Base-by-base conservation (phyloP, 53 echinoderm and acorn worm species). In the Astropecten irregularis region DNA sequence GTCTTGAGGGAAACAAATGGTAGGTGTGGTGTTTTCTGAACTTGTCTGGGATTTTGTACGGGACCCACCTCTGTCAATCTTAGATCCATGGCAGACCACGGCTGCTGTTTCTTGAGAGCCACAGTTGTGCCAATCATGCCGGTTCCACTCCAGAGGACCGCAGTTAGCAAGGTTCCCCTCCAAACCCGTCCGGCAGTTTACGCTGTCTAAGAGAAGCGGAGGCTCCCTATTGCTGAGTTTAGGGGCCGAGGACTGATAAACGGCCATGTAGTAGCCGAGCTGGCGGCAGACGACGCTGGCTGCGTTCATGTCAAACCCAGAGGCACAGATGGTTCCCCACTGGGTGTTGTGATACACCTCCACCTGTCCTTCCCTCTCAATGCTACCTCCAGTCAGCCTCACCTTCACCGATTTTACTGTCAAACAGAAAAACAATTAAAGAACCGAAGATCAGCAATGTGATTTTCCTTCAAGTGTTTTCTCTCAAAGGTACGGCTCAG, bases 51-150 rank as follows among this genome's bases (percentile, higher is more conserved):
- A n/a, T n/a, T n/a, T n/a, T n/a, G n/a, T n/a, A n/a, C n/a, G n/a
- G n/a, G n/a, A n/a, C n/a, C n/a, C 14, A 79, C 79, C 62, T 15
- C 62, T 39, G 13, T 59, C 79, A 28, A 79, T 44, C 79, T 61
- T 44, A 20, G 79, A 79, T 30, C 79, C 79, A 9, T 49, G 61
- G 62, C 79, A 79, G 28, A 47, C 60, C 7, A 79, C 61, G 0
- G 79, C 79, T 9, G 79, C 79, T 3, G 62, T 62, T 20, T 79
- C 79, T n/a, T 5, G 16, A 3, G 62, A 62, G 3, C 13, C 9
- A 33, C 79, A 79, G 47, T 79, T 79, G 38, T 79, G 31, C 79
- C 79, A 79, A 47, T 79, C 79, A 10, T 79, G 79, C 23, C 79
- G 60, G 33, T 79, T 61, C 79, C 79, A 79, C 61, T 79, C 79